phyloP scores from a whole-genome alignment of 2,888 invertebrate genomes.

The Pecten maximus region DNA sequence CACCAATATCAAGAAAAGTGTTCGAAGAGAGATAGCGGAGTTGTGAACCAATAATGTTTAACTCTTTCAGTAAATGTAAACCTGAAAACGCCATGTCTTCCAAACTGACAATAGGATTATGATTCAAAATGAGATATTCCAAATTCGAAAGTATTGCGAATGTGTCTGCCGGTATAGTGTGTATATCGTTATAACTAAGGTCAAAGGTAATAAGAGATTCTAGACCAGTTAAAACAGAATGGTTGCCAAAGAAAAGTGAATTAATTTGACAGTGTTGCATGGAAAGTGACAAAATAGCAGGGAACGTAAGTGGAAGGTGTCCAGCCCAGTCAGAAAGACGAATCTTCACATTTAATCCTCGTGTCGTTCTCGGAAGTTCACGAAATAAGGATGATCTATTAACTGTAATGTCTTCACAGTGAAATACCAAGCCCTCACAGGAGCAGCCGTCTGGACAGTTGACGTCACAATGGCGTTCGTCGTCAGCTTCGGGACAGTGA shows the following conservation, averaged over 20 bases:
- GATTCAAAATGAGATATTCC: neutral
- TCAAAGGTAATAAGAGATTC: neutral
- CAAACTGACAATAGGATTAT: neutral
- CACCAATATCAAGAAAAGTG: conserved; percentile 22
- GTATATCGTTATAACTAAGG: neutral
- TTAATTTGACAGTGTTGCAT: neutral
- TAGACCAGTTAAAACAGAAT: neutral
- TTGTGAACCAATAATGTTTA: neutral
- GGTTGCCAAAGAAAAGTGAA: neutral
- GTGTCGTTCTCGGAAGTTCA: neutral
- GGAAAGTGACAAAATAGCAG: neutral
- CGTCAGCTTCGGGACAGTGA: conserved; percentile 46
- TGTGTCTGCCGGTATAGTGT: neutral
- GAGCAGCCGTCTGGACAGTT: conserved; percentile 42
- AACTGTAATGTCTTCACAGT: conserved; percentile 23
- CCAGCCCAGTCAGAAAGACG: neutral
- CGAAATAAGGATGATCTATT: neutral
- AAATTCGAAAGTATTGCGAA: neutral
- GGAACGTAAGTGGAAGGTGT: neutral
- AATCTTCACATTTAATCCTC: neutral
- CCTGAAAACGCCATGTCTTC: neutral
- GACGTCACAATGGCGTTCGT: conserved; percentile 43
- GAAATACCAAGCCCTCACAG: conserved; percentile 31
- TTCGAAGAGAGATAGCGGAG: conserved; percentile 1
- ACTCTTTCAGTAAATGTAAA: neutral